A percentile compares a stretch with the other conserved stretches of the same genome.
Conservation (phyloP, 2,888 invertebrate genomes). For the Agrilus biguttatus region DNA sequence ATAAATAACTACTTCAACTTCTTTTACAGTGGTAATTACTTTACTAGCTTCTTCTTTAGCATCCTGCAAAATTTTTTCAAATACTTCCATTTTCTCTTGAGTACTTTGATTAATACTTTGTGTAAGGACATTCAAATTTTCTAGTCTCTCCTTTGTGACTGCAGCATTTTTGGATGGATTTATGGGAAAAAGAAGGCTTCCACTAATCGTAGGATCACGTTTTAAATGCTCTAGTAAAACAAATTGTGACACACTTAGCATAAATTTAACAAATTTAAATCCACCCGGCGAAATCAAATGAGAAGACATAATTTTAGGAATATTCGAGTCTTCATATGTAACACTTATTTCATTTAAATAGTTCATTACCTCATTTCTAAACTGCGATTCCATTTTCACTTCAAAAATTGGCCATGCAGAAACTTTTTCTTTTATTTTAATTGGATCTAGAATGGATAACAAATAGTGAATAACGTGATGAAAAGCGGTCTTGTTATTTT, state of each 20-base stretch:
- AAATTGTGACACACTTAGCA: slow-evolving; percentile 25
- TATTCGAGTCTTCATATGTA: slow-evolving; percentile 19
- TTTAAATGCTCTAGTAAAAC: slow-evolving; percentile 19
- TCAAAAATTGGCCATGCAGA: slow-evolving; percentile 22
- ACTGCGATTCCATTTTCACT: slow-evolving; percentile 20
- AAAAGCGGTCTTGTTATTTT: slow-evolving; percentile 26
- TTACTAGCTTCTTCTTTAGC: slow-evolving; percentile 11
- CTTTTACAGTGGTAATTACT: slow-evolving; percentile 9
- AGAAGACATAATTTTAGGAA: slow-evolving; percentile 22
- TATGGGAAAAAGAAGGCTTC: slow-evolving; percentile 6
- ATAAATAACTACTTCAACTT: slow-evolving; percentile 10
- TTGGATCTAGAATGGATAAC: slow-evolving; percentile 20
- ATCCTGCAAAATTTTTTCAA: slow-evolving; percentile 10
- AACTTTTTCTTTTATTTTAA: slow-evolving; percentile 19
- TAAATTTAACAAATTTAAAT: slow-evolving; percentile 20
- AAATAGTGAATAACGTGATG: slow-evolving; percentile 24
- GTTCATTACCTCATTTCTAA: slow-evolving; percentile 21
- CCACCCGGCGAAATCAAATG: slow-evolving; percentile 28
- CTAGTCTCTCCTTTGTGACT: slow-evolving; percentile 8
- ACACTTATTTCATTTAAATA: slow-evolving; percentile 21
- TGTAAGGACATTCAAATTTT: slow-evolving; percentile 12
- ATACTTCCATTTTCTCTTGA: slow-evolving; percentile 9
- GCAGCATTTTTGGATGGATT: slow-evolving; percentile 5
- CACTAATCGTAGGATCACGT: slow-evolving; percentile 7
- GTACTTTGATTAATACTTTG: slow-evolving; percentile 12